Evolutionary conservation across 2,113 vertebrate species (phyloP), one percentile per base, ranked within the genome.

Genomic region (Urocynchramus pylzowi): DNA sequence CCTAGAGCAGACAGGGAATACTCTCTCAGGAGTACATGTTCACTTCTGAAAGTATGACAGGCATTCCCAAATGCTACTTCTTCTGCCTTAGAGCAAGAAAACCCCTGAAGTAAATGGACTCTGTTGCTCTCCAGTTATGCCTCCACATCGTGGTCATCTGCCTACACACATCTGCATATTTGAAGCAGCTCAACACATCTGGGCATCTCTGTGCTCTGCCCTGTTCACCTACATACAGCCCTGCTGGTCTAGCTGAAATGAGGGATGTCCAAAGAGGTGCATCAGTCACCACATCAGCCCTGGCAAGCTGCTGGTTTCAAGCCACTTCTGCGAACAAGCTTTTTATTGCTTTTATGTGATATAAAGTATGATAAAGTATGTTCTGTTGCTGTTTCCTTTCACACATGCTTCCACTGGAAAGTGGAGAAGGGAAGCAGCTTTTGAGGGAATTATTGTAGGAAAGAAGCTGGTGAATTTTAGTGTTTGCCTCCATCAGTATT

Each of bases 1-100:
- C 88, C 81, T 75, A 54, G 67, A 87, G 56, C 91, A 97, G 90
- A 95, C 95, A 87, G 88, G 77, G 86, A 96, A 90, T 90, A 91
- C 64, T 95, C 90, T 96, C 91, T 56, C 49, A 91, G 77, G 59
- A 97, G 85, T 50, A 85, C 73, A 41, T 12, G 60, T 52, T 93
- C 82, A 88, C 59, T 76, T 82, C 84, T 73, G 77, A 95, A 95
- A 90, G 71, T 82, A 86, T 79, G 77, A 37, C 76, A 84, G 77
- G 71, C 44, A 74, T 75, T 92, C 52, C 71, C 80, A 89, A 79
- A 49, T 37, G 23, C n/a, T 85, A 1, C 30, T 90, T 61, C 86
- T 83, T 39, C 49, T 68, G 42, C 31, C 80, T 35, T 30, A 39
- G 44, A 87, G 52, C 2, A 21, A 54, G 71, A 53, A 41, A 75